Evolutionary conservation across 30 jellyfish, hydroid and myxozoan species (phyloP), one percentile per base, ranked within the genome.

Genomic region (Pseudorhiza aurosa): DNA sequence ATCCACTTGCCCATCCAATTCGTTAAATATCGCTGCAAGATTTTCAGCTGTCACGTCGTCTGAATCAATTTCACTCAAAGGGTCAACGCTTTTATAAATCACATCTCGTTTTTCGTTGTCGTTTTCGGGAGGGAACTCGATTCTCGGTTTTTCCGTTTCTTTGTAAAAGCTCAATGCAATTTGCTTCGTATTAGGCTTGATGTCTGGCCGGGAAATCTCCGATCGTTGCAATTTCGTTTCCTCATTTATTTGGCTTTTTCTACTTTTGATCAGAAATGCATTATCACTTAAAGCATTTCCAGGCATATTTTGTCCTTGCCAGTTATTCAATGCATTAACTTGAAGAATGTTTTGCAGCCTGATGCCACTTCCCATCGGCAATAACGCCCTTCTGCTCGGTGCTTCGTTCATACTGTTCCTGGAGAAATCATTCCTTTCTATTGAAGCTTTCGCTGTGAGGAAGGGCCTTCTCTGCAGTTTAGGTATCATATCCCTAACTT

Each of bases 11-110:
- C 78, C 86, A 60, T 85, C 96, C 29, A 85, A 39, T 55, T 74
- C 96, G 58, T 78, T 85, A 58, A 85, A 85, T 40, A 85, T 85
- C 24, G 90, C 76, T 29, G 88, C 96, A 8, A 85, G 74, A 45
- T 85, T 85, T 58, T 75, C 90, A 5, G 96, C 96, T 14, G 96
- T 85, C 50, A 85, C 56, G 21, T 64, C 90, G 32, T 85, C 90
- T 12, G 90, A 63, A 30, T 82, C 87, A n/a, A 82, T 58, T 18
- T 82, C 87, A 18, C 68, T 29, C 22, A 53, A 28, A 0, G 86
- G 87, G 65, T 31, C 58, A 0, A 68, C 69, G 22, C 10, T 60
- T 67, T 62, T 65, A 67, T 45, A 80, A 25, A 80, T 53, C 19
- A 53, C 77, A 56, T 80, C 91, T 36, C 77, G n/a, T 45, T 73